Percentiles rank a stretch among this genome's conserved stretches.
phyloP scores from a whole-genome alignment of 2,888 invertebrate species.

The Oligia fasciuncula region DNA sequence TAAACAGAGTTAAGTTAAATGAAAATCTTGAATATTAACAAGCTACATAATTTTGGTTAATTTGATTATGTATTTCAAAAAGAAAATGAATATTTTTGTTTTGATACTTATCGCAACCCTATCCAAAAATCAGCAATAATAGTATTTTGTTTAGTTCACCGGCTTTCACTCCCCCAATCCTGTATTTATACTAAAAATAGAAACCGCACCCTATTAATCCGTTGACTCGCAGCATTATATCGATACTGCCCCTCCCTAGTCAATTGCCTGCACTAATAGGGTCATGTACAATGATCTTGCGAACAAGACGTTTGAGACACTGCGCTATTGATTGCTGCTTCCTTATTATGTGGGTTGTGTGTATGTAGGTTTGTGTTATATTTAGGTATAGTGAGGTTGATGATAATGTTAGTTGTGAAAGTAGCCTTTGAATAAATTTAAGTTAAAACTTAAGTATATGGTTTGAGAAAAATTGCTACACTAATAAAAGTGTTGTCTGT shows the following conservation, averaged over 20 bases:
- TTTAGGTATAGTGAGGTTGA: background rate
- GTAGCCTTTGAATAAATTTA: background rate
- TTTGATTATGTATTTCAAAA: background rate
- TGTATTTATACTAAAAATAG: conserved; percentile 35
- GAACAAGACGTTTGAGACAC: conserved; percentile 55
- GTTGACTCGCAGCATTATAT: conserved; percentile 38
- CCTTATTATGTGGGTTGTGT: conserved; percentile 36
- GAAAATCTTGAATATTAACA: background rate
- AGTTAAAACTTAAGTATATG: background rate
- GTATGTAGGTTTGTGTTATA: background rate
- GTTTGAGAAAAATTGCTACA: background rate
- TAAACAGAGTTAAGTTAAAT: background rate
- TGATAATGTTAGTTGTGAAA: background rate
- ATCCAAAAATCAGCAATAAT: conserved; percentile 19
- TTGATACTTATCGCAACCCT: conserved; percentile 2
- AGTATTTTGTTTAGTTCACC: conserved; percentile 10
- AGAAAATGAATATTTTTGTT: background rate
- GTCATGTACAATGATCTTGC: conserved; percentile 56
- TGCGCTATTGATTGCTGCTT: conserved; percentile 52
- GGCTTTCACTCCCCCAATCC: conserved; percentile 12
- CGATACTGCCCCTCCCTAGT: conserved; percentile 48
- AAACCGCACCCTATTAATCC: conserved; percentile 34
- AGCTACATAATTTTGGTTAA: background rate
- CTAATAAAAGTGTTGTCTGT: no score
- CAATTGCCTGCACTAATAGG: conserved; percentile 56